Evolutionary conservation across 1,140 invertebrate genomes (phyloP), one percentile per base, ranked within the genome.

Genomic region (Calosoma granatense): DNA sequence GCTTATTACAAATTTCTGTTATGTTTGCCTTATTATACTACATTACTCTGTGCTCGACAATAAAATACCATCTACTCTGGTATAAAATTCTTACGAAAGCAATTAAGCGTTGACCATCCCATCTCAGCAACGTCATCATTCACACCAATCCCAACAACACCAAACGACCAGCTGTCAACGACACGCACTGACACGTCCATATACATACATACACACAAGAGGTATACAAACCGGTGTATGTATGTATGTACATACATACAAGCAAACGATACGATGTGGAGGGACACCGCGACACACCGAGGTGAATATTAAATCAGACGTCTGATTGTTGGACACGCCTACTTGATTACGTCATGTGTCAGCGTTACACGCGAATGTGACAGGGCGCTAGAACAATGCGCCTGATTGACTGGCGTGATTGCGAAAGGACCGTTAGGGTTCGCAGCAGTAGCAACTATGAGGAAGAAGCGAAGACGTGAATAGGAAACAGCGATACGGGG

Each of bases 231-330:
- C 22, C n/a, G 12, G 20, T 20, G 22, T 53, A 22, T 9, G 20
- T 53, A 51, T 17, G 20, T 51, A 51, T 51, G 20, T 51, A 51
- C 20, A 51, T 51, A 51, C n/a, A 51, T 51, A 51, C n/a, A 51
- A 17, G 43, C n/a, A n/a, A n/a, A n/a, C n/a, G n/a, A n/a, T n/a
- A n/a, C n/a, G n/a, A n/a, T n/a, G n/a, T n/a, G n/a, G n/a, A n/a
- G n/a, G n/a, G n/a, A n/a, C n/a, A n/a, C n/a, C n/a, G n/a, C n/a
- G n/a, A n/a, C n/a, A n/a, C n/a, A 59, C 56, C 60, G 66, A 64
- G 65, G 65, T 68, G 67, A 68, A 68, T 68, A 68, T 68, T 68
- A 68, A 68, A 68, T 68, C 67, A 68, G 65, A 67, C 67, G 64
- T 61, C 64, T 67, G 67, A 68, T 68, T 68, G 64, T 65, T 60